These are phyloP conservation scores for Tenualosa thibaudeaui DNA, from an alignment of 2,797 vertebrate genomes.

Conservation along the genomic window DNA sequence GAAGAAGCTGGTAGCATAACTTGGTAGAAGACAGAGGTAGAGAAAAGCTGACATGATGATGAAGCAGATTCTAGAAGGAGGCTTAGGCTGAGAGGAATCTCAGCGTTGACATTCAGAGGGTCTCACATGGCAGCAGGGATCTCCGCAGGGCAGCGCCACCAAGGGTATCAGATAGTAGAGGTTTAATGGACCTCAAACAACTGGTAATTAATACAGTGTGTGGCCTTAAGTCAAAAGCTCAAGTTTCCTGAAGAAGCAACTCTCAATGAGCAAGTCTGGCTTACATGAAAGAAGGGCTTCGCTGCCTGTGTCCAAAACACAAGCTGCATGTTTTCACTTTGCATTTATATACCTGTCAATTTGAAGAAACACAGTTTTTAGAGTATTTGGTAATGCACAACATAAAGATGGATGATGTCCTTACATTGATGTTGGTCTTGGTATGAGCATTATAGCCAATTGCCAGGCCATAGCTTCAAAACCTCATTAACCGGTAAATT, in stretches of 20 bases:
- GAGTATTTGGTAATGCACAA: not conserved
- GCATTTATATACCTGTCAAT: constrained; percentile 10
- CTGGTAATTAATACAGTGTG: constrained; percentile 37
- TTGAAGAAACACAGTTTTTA: not conserved
- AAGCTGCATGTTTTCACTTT: constrained; percentile 8
- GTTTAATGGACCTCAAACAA: constrained; percentile 52
- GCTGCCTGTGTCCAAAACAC: not conserved
- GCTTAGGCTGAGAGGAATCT: constrained; percentile 57
- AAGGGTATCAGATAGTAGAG: constrained; percentile 52
- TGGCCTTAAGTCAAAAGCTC: constrained; percentile 3
- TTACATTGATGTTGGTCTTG: not conserved
- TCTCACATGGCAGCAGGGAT: constrained; percentile 38
- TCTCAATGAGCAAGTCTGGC: not conserved
- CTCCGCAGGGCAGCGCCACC: not conserved
- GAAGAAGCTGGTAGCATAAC: not conserved
- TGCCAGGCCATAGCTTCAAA: not conserved
- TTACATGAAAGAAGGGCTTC: not conserved
- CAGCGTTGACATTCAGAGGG: constrained; percentile 50
- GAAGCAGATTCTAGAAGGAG: constrained; percentile 38
- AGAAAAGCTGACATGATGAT: not conserved
- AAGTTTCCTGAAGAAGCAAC: not conserved
- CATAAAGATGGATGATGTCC: not conserved
- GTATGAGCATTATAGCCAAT: not conserved
- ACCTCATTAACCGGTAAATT: not conserved
- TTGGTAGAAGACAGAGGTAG: not conserved